Evolutionary conservation across 2,113 vertebrate species (phyloP), one percentile per base, ranked within the genome.

Genomic region (Spizaetus ornatus): DNA sequence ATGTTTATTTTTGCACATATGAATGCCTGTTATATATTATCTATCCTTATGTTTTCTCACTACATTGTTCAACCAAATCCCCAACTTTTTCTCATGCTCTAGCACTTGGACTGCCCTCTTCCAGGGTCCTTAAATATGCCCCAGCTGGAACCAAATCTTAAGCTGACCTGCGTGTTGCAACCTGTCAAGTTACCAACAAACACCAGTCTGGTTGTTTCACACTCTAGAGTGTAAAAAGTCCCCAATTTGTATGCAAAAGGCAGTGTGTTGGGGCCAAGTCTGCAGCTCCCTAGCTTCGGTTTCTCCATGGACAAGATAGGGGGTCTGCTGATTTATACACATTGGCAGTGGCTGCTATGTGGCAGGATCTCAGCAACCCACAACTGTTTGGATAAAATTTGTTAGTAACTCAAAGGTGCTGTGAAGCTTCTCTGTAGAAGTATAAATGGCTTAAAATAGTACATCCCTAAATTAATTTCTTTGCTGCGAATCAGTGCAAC

Each of bases 81-180:
- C 7, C 2, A 16, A 18, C 2, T 15, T 83, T 70, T 92, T 29
- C 10, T 66, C 7, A 11, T 21, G 23, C 2, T 61, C 26, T 69
- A 16, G 6, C 6, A 61, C 27, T 61, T 45, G 15, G 36, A 48
- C 23, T 70, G 25, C 6, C 6, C 4, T 31, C 8, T 59, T 76
- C 20, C 36, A 0, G 13, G 5, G 2, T 52, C 26, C 5, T 52
- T 72, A 45, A 61, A 45, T 36, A 36, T 11, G 5, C 0, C 21
- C 7, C 16, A 80, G 15, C 25, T 58, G 23, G 16, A 81, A 13
- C 3, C 16, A 77, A 74, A 59, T 43, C 34, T 61, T 61, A 42
- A 40, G 3, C 10, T 74, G 12, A 38, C 6, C 7, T 52, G 21
- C 1, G 3, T 48, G 4, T 56, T 80, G 38, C 8, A 80, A n/a